Evolutionary conservation across 2,888 invertebrate species (phyloP).

Genomic region (Lymantria monacha): DNA sequence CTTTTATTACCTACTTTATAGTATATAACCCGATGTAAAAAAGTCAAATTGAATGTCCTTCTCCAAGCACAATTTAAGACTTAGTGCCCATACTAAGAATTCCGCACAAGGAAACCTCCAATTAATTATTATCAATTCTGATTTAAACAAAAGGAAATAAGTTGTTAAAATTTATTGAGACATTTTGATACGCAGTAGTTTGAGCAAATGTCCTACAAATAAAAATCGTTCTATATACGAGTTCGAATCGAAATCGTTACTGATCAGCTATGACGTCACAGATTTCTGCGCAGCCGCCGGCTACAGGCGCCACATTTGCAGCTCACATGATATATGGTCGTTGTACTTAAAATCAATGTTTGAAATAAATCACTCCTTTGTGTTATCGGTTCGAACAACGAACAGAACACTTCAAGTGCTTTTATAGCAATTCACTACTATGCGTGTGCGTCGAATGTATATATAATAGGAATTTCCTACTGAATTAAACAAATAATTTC

Average conservation of each 20-base stretch:
- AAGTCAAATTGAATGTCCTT: too few species aligned
- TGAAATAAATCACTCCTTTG: slow-evolving; percentile 65
- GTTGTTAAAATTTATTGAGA: slow-evolving; percentile 26
- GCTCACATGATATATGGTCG: slow-evolving; percentile 67
- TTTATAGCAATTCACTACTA: slow-evolving; percentile 38
- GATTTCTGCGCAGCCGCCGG: slow-evolving; percentile 56
- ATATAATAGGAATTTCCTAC: too few species aligned
- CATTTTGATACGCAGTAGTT: not conserved
- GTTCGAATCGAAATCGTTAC: slow-evolving; percentile 3
- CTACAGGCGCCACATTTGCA: slow-evolving; percentile 72
- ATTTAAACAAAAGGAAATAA: slow-evolving; percentile 34
- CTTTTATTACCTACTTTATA: too few species aligned
- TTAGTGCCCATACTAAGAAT: slow-evolving; percentile 8
- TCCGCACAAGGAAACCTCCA: slow-evolving; percentile 18
- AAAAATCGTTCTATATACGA: slow-evolving; percentile 36
- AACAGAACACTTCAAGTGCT: slow-evolving; percentile 51
- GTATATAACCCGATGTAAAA: too few species aligned
- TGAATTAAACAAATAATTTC: too few species aligned
- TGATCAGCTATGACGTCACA: slow-evolving; percentile 57
- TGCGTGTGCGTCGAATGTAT: slow-evolving; percentile 11
- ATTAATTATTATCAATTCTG: slow-evolving; percentile 10
- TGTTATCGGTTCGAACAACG: slow-evolving; percentile 49
- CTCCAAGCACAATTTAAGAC: too few species aligned
- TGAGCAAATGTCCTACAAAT: slow-evolving; percentile 16
- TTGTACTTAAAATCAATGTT: slow-evolving; percentile 50